Evolutionary conservation across 2,888 invertebrate genomes (phyloP).

Genomic region (Dioctria rufipes): DNA sequence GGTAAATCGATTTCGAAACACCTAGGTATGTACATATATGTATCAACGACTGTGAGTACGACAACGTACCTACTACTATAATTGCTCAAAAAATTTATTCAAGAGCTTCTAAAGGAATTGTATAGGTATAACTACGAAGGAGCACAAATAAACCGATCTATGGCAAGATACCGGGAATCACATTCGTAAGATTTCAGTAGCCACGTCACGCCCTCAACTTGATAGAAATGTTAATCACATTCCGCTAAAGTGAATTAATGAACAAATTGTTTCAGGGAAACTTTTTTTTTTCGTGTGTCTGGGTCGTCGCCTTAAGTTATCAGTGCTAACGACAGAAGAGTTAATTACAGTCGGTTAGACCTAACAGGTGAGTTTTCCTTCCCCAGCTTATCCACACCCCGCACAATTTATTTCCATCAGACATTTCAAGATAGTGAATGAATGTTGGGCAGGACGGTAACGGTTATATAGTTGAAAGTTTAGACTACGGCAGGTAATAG

Average conservation of each 20-base stretch:
- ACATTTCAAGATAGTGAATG: conserved; percentile 24
- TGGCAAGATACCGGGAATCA: neutral
- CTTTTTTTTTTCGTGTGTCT: conserved; percentile 21
- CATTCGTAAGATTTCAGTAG: conserved; percentile 28
- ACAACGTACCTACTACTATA: too few relatives aligned
- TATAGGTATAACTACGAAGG: neutral
- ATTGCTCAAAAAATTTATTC: neutral
- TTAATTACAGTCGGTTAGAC: conserved; percentile 42
- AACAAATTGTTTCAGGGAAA: conserved; percentile 44
- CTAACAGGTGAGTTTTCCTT: conserved; percentile 28
- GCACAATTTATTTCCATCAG: neutral
- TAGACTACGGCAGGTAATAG: conserved; percentile 31
- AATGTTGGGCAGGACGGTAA: neutral
- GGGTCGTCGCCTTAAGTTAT: conserved; percentile 46
- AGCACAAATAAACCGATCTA: neutral
- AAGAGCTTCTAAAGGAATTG: neutral
- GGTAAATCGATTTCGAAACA: too few relatives aligned
- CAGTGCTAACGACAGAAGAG: conserved; percentile 38
- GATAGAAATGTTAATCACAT: conserved; percentile 33
- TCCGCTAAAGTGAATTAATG: conserved; percentile 43
- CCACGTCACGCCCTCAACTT: conserved; percentile 35
- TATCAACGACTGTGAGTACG: too few relatives aligned
- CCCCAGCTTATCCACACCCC: conserved; percentile 11
- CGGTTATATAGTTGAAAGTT: neutral
- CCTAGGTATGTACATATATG: too few relatives aligned